Evolutionary conservation across 2,888 invertebrate genomes (phyloP).

Genomic region (Epistrophe grossulariae): DNA sequence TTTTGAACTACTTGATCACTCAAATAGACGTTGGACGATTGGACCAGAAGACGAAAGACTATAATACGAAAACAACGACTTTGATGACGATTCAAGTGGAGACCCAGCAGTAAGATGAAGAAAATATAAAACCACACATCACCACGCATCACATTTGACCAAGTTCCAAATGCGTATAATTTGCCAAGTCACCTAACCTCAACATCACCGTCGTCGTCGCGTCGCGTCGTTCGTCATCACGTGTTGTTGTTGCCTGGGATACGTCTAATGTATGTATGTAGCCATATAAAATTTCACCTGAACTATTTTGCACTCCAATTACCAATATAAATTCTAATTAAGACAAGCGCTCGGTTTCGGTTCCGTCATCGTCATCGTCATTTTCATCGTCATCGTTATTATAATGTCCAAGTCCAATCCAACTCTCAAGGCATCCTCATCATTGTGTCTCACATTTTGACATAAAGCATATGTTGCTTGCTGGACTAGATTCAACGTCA

Average conservation of each 20-base stretch:
- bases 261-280: conserved; percentile 15
- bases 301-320: conserved; percentile 75
- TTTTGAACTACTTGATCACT: conserved; percentile 71
- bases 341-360: conserved; percentile 58
- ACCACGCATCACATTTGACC: conserved; percentile 55
- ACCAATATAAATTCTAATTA: conserved; percentile 73
- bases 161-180: conserved; percentile 50
- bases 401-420: not conserved
- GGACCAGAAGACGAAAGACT: not conserved
- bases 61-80: conserved; percentile 11
- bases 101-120: conserved; percentile 7
- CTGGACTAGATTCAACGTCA: conserved; percentile 59
- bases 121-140: conserved; percentile 40
- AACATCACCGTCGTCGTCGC: not conserved
- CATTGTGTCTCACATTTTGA: conserved; percentile 52
- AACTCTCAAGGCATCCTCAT: conserved; percentile 38
- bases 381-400: not conserved
- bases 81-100: conserved; percentile 21
- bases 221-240: not conserved
- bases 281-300: conserved; percentile 65
- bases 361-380: conserved; percentile 37
- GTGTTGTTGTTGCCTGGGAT: not conserved
- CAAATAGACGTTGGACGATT: conserved; percentile 25
- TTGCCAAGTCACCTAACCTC: conserved; percentile 57
- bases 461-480: conserved; percentile 44